A percentile compares a stretch with the other conserved stretches of the same genome.
phyloP scores from a whole-genome alignment of 2,113 vertebrate genomes.

The Ceyx margarethae region DNA sequence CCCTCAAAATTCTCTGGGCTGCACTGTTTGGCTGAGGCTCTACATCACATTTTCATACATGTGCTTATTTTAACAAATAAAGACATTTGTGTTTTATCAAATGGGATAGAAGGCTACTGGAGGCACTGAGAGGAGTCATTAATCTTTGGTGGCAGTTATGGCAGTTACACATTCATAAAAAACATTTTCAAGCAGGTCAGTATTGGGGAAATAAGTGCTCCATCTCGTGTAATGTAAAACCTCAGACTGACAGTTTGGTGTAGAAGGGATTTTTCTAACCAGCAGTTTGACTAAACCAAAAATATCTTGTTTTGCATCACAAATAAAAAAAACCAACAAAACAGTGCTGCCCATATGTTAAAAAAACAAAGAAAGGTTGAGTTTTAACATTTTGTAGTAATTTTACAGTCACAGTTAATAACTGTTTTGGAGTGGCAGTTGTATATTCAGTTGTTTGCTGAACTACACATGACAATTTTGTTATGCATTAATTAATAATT shows the following conservation, averaged over 20 bases:
- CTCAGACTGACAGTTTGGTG: conserved; percentile 50
- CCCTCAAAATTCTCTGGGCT: neutral
- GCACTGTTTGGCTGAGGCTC: neutral
- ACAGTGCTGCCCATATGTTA: conserved; percentile 36
- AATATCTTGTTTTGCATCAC: conserved; percentile 53
- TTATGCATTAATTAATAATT: neutral
- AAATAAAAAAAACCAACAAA: neutral
- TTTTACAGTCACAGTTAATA: conserved; percentile 20
- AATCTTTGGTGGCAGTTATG: neutral
- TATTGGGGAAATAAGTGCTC: neutral
- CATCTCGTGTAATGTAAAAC: conserved; percentile 13
- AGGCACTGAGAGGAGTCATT: neutral
- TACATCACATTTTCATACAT: neutral
- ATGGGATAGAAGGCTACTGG: neutral
- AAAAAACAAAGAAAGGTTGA: neutral
- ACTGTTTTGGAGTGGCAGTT: neutral
- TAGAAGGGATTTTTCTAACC: conserved; percentile 59
- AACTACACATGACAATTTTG: neutral
- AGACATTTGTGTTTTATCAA: neutral
- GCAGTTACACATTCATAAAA: neutral
- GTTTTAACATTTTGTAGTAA: conserved; percentile 1
- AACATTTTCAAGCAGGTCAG: conserved; percentile 43
- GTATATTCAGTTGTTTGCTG: neutral
- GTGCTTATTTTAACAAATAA: neutral
- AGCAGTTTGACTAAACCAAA: conserved; percentile 47